Percentiles rank a stretch among this genome's conserved stretches.
Conservation (phyloP, 35 echinoderm and acorn worm genomes). For the Apostichopus californicus region DNA sequence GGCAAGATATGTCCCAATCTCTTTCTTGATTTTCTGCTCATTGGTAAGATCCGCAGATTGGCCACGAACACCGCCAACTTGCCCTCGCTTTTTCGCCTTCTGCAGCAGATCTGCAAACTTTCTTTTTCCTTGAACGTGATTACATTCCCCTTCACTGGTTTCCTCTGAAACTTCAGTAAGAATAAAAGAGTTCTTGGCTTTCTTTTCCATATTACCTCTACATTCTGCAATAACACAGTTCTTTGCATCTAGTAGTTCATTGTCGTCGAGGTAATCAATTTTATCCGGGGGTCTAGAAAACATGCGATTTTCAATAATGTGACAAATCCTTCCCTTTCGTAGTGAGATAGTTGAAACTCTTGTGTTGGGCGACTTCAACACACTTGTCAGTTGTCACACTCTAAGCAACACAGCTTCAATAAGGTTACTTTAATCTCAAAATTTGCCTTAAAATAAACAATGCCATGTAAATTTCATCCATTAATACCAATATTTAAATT, state of each 20-base stretch:
- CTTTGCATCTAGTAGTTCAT: background rate
- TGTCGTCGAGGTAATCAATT: no score
- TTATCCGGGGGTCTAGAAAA: conserved; percentile 19
- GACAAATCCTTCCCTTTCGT: background rate
- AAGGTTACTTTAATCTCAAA: no score
- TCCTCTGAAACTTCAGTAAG: background rate
- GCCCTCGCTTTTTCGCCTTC: conserved; percentile 27
- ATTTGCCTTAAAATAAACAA: no score
- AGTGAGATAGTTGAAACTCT: background rate
- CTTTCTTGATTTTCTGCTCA: background rate
- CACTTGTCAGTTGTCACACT: no score
- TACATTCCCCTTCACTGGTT: background rate
- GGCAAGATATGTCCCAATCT: conserved; percentile 7
- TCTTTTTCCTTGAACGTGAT: background rate
- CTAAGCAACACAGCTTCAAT: no score
- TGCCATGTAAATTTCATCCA: no score
- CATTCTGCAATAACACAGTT: background rate
- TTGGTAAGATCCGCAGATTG: background rate
- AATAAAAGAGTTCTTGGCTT: no score
- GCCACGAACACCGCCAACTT: background rate
- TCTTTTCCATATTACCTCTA: background rate
- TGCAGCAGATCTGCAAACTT: background rate
- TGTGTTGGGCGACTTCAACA: no score
- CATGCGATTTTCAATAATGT: background rate
- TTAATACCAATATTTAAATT: no score